Evolutionary conservation across 2,888 invertebrate species (phyloP), one percentile per base, ranked within the genome.

Genomic region (Phyto melanocephala): DNA sequence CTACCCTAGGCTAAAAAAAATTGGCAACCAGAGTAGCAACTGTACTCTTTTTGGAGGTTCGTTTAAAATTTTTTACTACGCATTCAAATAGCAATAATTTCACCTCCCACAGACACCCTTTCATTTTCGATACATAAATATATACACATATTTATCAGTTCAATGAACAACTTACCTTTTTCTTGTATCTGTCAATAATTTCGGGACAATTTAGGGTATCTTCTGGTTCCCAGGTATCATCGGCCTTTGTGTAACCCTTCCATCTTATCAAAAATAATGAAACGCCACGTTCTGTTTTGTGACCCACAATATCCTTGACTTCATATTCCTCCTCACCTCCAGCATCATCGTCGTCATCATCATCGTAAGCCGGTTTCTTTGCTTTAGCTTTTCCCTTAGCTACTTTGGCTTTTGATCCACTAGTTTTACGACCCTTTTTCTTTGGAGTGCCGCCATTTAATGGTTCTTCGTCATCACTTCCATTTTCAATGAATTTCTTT

Each of bases 151-250:
- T 5, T 11, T 28, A 42, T 1, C n/a, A 35, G 15, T 17, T 1
- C n/a, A 7, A 56, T 33, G 17, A 10, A 11, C 13, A 54, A 62
- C 45, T 77, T 75, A 89, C 90, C 84, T 90, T 90, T 70, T 87
- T 87, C 56, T 87, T 88, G 74, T 92, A 94, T 71, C 93, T 92
- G 11, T 92, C 92, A 13, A 96, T 94, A 42, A 95, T 88, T 42
- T 94, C 94, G 1, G 94, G 93, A 88, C 96, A 96, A 74, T 94
- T 94, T 0, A 96, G 89, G 8, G 95, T 94, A 47, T 93, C 92
- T 85, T 94, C 95, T 6, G 94, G 93, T 87, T 95, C 95, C 96
- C 96, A 96, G 0, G 95, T 95, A 87, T 96, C 95, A 83, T 92
- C 93, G 50, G 93, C 93, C 60, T 93, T 92, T 75, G 92, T 92